phyloP scores from a whole-genome alignment of 2,797 vertebrate genomes.

The Lerista edwardsae region DNA sequence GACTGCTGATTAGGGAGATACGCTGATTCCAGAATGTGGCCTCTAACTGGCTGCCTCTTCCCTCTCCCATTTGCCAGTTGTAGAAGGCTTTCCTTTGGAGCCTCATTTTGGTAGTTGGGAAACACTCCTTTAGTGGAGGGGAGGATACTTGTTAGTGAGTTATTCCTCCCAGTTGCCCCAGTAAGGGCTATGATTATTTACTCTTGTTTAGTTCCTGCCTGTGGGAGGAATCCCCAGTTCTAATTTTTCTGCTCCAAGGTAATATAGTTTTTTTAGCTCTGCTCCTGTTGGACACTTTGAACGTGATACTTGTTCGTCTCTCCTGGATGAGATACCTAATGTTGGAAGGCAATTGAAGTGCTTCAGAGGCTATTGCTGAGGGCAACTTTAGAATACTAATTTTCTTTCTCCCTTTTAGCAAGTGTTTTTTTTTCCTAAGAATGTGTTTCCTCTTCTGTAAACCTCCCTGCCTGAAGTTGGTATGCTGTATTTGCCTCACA shows the following conservation, averaged over 20 bases:
- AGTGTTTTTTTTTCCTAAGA: too few relatives aligned
- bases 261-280: not conserved
- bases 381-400: not conserved
- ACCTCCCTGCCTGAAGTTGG: not conserved
- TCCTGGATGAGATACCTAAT: not conserved
- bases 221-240: not conserved
- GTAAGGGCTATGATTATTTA: not conserved
- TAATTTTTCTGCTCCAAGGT: not conserved
- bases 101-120: not conserved
- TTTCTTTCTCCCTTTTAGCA: too few relatives aligned
- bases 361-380: not conserved
- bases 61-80: too few relatives aligned
- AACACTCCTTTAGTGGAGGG: not conserved
- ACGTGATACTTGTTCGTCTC: not conserved
- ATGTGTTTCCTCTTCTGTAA: not conserved
- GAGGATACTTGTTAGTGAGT: not conserved
- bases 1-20: not conserved
- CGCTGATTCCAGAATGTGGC: not conserved
- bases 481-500: constrained; percentile 57
- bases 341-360: not conserved
- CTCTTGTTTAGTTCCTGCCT: not conserved
- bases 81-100: not conserved
- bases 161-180: not conserved
- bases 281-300: not conserved
- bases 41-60: not conserved